Evolutionary conservation across 64 coral and sea anemone species (phyloP), one percentile per base, ranked within the genome.

Genomic region (Montipora efflorescens): DNA sequence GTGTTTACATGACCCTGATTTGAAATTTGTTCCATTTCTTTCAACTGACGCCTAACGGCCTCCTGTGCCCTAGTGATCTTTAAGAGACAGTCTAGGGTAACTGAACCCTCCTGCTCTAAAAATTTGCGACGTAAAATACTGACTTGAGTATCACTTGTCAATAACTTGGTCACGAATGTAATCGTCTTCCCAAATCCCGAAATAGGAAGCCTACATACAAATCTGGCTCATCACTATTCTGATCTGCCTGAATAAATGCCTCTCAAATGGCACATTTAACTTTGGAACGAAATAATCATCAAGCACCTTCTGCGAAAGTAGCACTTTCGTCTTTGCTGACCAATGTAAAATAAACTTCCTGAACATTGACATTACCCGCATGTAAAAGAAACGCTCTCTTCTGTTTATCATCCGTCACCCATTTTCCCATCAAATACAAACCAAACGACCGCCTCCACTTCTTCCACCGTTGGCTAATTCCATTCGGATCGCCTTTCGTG

Each of bases 241-340:
- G 57, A 91, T 91, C 44, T 81, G 77, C 7, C 22, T 7, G 48
- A 91, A 91, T 46, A 48, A 43, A 73, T 81, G 89, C 25, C 78
- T 91, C 25, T 91, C 78, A 68, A 91, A 91, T 2, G 78, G 78
- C 16, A 81, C 12, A 68, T 68, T 91, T 7, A 67, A 52, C n/a
- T 80, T 25, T 18, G 77, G 78, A 44, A 28, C 25, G 25, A 28
- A 28, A 28, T 28, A 28, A 28, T 28, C 25, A 28, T 28, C 25
- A 28, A 28, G 25, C 25, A 28, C 25, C 25, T 28, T 36, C 28
- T 36, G 28, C 28, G 28, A 36, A 36, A 36, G 28, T 36, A 36
- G 28, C 28, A 36, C 28, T 36, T 36, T 36, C 28, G 1, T 36
- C 28, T 36, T 36, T 1, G 28, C 28, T 36, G 28, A 36, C 28